These are phyloP conservation scores for Lethrus apterus DNA, from an alignment of 1,140 invertebrate genomes.

Conservation along the genomic window DNA sequence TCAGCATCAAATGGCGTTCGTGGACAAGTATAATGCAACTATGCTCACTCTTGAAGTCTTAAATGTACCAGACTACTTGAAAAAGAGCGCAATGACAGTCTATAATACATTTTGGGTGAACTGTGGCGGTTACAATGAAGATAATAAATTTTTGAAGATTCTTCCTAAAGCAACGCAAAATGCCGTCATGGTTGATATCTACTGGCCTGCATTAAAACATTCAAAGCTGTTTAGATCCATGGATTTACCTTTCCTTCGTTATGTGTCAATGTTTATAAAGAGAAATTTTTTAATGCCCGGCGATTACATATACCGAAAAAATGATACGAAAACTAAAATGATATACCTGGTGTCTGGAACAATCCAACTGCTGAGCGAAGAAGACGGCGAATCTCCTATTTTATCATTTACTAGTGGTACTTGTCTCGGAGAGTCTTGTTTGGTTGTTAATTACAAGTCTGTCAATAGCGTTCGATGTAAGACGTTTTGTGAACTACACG, in stretches of 20 bases:
- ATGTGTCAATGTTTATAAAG: conserved; percentile 15
- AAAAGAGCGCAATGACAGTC: background rate
- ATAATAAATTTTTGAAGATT: background rate
- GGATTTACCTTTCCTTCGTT: conserved; percentile 6
- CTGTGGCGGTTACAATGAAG: conserved; percentile 8
- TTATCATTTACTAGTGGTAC: conserved; percentile 16
- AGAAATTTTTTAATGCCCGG: conserved; percentile 18
- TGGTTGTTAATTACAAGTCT: conserved; percentile 13
- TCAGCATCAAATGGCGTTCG: background rate
- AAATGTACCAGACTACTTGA: background rate
- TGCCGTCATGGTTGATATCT: conserved; percentile 6
- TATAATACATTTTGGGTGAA: background rate
- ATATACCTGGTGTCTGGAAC: conserved; percentile 18
- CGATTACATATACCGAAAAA: conserved; percentile 17
- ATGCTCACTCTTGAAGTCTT: background rate
- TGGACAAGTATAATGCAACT: no score
- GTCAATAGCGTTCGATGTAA: conserved; percentile 14
- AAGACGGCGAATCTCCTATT: conserved; percentile 19
- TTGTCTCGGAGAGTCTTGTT: conserved; percentile 16
- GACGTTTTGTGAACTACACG: conserved; percentile 18
- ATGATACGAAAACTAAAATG: conserved; percentile 19
- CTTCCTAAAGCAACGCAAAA: background rate
- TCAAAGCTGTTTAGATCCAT: conserved; percentile 15
- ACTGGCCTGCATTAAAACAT: conserved; percentile 14
- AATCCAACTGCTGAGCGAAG: conserved; percentile 15